Evolutionary conservation across 2,797 vertebrate species (phyloP), one percentile per base, ranked within the genome.

Genomic region (Eulemur rubriventer): DNA sequence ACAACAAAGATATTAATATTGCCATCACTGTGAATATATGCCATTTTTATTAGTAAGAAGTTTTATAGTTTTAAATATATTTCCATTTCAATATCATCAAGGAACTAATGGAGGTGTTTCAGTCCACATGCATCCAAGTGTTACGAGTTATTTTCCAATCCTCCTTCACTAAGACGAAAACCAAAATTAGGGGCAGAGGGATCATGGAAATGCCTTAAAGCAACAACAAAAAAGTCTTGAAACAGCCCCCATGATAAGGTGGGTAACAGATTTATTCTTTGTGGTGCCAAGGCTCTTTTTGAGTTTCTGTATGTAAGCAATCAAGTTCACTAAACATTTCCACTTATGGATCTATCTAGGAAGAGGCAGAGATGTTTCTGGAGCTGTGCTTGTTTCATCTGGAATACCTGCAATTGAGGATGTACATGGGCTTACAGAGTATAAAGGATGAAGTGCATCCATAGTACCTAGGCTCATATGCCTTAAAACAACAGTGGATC

Each of bases 1-100:
- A 75, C 9, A 61, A 33, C 41, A 82, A 82, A 93, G 43, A 67
- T 52, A 50, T 67, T 72, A 70, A 91, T 59, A 90, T 82, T 41
- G 18, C 50, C 41, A 59, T 69, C 28, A 72, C 16, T 86, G 38
- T 72, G 28, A 95, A 84, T n/a, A 80, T 2, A 92, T 41, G 20
- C n/a, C 30, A 59, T 48, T 89, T 90, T 84, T 46, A 96, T 18
- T 82, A 83, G 50, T 48, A 93, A 80, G 35, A 48, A 46, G 50
- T 95, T 96, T 89, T 95, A 93, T 72, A 84, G 67, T 59, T 95
- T 50, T 78, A 92, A 96, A 48, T 57, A 35, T 87, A 65, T 83
- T 90, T 94, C 22, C 14, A 86, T 48, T 95, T 67, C 18, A 52
- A 35, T 92, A 72, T 83, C 61, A 95, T 35, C 65, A 41, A 91